Conservation (phyloP, 2,888 invertebrate species). For the Mesorhabditis belari region DNA sequence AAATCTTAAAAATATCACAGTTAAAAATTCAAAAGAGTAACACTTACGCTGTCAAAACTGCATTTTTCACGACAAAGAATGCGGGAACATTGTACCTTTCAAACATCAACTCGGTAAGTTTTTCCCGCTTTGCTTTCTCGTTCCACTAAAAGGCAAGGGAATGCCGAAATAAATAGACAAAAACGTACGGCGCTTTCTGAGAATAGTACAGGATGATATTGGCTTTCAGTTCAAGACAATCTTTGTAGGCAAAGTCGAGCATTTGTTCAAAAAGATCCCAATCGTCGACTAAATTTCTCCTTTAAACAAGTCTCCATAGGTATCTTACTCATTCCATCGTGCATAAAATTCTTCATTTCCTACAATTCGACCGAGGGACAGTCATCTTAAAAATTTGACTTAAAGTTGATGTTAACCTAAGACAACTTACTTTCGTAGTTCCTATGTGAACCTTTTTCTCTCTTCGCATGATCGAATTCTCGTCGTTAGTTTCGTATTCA, state of each 20-base stretch:
- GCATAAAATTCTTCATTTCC: slow-evolving; percentile 86
- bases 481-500: slow-evolving; percentile 21
- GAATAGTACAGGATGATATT: slow-evolving; percentile 91
- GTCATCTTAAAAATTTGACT: slow-evolving; percentile 64
- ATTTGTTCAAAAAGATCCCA: slow-evolving; percentile 98
- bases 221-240: slow-evolving; percentile 75
- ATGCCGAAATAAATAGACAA: slow-evolving; percentile 6
- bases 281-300: slow-evolving; percentile 77
- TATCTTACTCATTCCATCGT: slow-evolving; percentile 81
- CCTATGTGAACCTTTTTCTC: slow-evolving; percentile 69
- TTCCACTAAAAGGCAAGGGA: slow-evolving; percentile 68
- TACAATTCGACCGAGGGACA: slow-evolving; percentile 76
- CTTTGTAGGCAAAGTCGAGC: slow-evolving; percentile 82
- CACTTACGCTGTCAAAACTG: slow-evolving; percentile 77
- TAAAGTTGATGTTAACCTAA: no score
- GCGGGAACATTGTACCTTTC: slow-evolving; percentile 98
- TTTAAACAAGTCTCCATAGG: neutral
- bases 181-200: slow-evolving; percentile 76
- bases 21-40: no score
- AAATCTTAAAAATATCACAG: no score
- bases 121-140: slow-evolving; percentile 80
- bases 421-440: slow-evolving; percentile 80
- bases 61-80: slow-evolving; percentile 93
- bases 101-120: slow-evolving; percentile 89
- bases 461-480: slow-evolving; percentile 13